Conservation (phyloP, 2,888 invertebrate species). For the Agelastica alni region DNA sequence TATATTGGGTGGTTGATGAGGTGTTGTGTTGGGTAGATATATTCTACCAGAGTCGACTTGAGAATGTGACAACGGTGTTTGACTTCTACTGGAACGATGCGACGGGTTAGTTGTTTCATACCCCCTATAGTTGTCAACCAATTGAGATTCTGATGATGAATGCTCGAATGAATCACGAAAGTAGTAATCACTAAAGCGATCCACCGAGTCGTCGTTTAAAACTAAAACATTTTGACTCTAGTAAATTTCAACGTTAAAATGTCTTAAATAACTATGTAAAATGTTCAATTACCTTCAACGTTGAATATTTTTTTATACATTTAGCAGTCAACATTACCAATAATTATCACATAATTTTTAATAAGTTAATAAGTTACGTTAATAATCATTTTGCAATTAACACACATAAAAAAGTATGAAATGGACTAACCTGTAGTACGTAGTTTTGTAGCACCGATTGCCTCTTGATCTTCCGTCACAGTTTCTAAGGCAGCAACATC, state of each 20-base stretch:
- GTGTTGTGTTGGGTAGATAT: constrained; percentile 46
- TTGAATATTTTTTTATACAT: no score
- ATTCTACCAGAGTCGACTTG: constrained; percentile 52
- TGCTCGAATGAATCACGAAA: constrained; percentile 78
- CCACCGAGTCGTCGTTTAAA: constrained; percentile 56
- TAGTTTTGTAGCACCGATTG: constrained; percentile 51
- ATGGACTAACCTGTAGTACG: constrained; percentile 53
- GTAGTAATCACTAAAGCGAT: constrained; percentile 67
- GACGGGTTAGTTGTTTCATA: constrained; percentile 55
- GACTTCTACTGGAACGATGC: constrained; percentile 58
- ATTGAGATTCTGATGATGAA: constrained; percentile 78
- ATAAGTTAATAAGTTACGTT: no score
- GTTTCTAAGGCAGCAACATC: constrained; percentile 65
- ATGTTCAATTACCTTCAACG: no score
- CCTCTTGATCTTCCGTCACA: constrained; percentile 71
- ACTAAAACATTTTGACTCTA: no score
- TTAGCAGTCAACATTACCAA: no score
- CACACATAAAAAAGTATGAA: constrained; percentile 12
- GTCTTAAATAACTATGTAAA: no score
- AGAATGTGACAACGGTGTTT: constrained; percentile 56
- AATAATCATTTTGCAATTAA: no score
- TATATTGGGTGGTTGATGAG: constrained; percentile 26
- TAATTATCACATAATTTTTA: no score
- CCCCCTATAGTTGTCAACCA: constrained; percentile 58
- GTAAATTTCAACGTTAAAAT: no score